Evolutionary conservation across 2,888 invertebrate genomes (phyloP).

Genomic region (Mythimna loreyi): DNA sequence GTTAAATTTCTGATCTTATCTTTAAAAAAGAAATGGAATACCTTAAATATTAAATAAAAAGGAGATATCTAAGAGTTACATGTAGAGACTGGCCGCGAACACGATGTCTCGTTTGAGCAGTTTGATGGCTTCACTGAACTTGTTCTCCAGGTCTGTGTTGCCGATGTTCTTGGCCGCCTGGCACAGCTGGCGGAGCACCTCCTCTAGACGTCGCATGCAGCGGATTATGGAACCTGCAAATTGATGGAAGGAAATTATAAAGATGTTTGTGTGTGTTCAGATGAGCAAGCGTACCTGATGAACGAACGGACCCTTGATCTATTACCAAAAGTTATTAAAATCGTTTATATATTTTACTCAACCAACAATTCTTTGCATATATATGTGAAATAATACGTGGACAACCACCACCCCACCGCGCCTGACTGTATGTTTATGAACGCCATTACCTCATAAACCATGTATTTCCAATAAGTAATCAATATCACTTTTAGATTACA

Average conservation of each 20-base stretch:
- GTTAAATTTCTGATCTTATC: neutral
- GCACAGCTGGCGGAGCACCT: slow-evolving; percentile 98
- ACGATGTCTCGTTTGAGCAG: slow-evolving; percentile 99
- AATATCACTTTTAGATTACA: no score
- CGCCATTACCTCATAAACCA: no score
- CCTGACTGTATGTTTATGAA: no score
- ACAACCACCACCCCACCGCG: no score
- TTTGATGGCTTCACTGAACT: slow-evolving; percentile 98
- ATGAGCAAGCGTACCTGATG: neutral
- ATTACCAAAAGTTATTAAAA: no score
- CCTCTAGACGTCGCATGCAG: slow-evolving; percentile 98
- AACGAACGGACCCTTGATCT: no score
- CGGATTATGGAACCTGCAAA: slow-evolving; percentile 92
- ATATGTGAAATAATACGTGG: no score
- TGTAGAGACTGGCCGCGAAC: slow-evolving; percentile 99
- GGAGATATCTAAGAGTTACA: slow-evolving; percentile 70
- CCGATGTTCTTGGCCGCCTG: slow-evolving; percentile 99
- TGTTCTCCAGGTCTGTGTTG: slow-evolving; percentile 98
- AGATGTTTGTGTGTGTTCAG: neutral
- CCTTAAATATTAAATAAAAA: neutral
- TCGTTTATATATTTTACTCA: no score
- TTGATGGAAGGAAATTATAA: neutral
- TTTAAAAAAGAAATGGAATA: neutral
- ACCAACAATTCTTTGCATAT: no score
- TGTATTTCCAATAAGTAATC: no score